These are phyloP conservation scores for Bursaphelenchus okinawaensis DNA, from an alignment of 2,888 invertebrate genomes.

Conservation along the genomic window DNA sequence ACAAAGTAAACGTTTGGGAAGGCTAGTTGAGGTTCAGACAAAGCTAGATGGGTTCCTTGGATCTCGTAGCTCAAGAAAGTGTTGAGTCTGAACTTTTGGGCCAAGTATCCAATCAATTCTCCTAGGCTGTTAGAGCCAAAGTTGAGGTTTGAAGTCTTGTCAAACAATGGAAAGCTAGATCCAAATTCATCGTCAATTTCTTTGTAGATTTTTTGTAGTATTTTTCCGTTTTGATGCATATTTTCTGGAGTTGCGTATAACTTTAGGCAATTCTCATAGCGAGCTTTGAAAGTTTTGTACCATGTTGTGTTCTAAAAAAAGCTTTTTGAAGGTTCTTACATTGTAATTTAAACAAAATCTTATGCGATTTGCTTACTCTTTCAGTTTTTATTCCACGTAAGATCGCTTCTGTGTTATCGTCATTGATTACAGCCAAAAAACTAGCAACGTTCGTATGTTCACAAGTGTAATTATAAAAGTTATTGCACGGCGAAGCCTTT, in stretches of 20 bases:
- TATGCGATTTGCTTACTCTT: not conserved
- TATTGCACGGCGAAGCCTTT: not conserved
- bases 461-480: not conserved
- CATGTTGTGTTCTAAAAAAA: not conserved
- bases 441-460: not conserved
- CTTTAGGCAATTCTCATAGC: not conserved
- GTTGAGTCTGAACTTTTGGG: not conserved
- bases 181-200: not conserved
- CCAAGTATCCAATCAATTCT: not conserved
- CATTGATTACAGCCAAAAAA: not conserved
- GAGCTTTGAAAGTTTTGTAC: not conserved
- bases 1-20: not conserved
- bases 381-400: not conserved
- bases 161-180: not conserved
- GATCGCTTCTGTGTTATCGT: not conserved
- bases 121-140: not conserved
- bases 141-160: not conserved
- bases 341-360: not conserved
- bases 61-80: not conserved
- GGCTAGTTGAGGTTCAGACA: not conserved
- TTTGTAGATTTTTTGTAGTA: not conserved
- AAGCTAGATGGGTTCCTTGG: not conserved
- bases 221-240: not conserved
- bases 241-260: not conserved
- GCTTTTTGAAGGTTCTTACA: not conserved